A percentile compares a stretch with the other conserved stretches of the same genome.
These are phyloP conservation scores for Meteorus cinctellus DNA, from an alignment of 2,888 invertebrate species.

Conservation along the genomic window DNA sequence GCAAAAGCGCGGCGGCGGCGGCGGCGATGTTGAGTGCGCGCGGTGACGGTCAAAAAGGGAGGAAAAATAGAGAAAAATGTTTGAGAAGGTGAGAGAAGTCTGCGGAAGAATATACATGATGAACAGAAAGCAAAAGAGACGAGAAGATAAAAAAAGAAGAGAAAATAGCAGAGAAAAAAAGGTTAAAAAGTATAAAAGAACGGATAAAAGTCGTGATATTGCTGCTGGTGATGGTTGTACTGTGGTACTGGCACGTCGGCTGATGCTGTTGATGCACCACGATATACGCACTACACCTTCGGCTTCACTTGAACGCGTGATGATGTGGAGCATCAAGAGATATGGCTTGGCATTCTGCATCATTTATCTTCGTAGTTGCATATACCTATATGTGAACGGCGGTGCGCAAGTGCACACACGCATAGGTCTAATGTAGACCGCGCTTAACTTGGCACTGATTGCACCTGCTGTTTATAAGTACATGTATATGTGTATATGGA, in stretches of 20 bases:
- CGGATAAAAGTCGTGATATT: conserved; percentile 39
- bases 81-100: conserved; percentile 21
- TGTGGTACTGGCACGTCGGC: not conserved
- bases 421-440: conserved; percentile 40
- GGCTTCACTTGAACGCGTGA: conserved; percentile 43
- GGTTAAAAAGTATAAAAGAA: not conserved
- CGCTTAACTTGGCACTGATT: conserved; percentile 47
- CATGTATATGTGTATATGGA: not conserved
- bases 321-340: conserved; percentile 50
- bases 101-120: not conserved
- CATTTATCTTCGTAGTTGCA: conserved; percentile 49
- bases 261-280: conserved; percentile 11
- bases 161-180: not conserved
- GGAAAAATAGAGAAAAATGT: conserved; percentile 18
- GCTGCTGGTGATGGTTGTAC: conserved; percentile 23
- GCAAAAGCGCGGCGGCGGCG: conserved; percentile 28
- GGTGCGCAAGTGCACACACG: conserved; percentile 14
- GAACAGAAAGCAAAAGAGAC: not conserved
- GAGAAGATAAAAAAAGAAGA: not conserved
- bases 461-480: conserved; percentile 30
- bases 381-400: conserved; percentile 26
- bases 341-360: conserved; percentile 47
- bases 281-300: conserved; percentile 31
- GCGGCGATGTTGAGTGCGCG: not conserved
- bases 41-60: conserved; percentile 10